Base-by-base conservation (phyloP, 1,140 invertebrate genomes). In the Drosophila lacertosa region DNA sequence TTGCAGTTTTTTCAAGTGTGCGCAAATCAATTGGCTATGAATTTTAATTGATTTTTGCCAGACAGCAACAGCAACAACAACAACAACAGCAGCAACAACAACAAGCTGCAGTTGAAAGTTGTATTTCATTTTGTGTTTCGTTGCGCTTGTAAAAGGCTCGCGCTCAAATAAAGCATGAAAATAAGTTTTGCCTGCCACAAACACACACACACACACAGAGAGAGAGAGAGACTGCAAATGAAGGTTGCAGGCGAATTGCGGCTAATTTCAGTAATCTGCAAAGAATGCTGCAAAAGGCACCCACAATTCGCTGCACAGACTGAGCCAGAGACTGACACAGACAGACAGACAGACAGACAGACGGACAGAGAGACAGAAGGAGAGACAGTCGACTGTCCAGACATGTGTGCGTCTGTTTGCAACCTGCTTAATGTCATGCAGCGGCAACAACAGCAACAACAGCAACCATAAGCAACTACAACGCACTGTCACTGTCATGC, bases 11-110 rank as follows among this genome's bases (percentile, higher is more conserved):
- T 24, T 78, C 37, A 66, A 74, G 62, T 80, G 62, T 80, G 73
- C 58, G 26, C 77, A 81, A 89, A 88, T 86, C 81, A 74, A 86
- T 86, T 86, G 77, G 89, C 81, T 89, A 86, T 86, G 89, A 89
- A 88, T 90, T 90, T 90, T 90, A 90, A 90, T 90, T 90, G 89
- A 90, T 86, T 86, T 86, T 84, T 57, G 70, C 60, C 67, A 44
- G 77, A 79, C 68, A 53, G 53, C 55, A 57, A 39, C 45, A 42
- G 44, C 63, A 55, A 18, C 42, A 47, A 48, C 26, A 45, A 16
- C 33, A 40, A 6, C 54, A 13, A 32, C 51, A 54, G n/a, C n/a
- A n/a, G n/a, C n/a, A n/a, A 18, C 60, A 64, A 6, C 54, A 13
- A 32, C 51, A 54, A 63, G 33, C 39, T 47, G 53, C 39, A 78